Conservation (phyloP, 2,888 invertebrate genomes). For the Xylocampa areola region DNA sequence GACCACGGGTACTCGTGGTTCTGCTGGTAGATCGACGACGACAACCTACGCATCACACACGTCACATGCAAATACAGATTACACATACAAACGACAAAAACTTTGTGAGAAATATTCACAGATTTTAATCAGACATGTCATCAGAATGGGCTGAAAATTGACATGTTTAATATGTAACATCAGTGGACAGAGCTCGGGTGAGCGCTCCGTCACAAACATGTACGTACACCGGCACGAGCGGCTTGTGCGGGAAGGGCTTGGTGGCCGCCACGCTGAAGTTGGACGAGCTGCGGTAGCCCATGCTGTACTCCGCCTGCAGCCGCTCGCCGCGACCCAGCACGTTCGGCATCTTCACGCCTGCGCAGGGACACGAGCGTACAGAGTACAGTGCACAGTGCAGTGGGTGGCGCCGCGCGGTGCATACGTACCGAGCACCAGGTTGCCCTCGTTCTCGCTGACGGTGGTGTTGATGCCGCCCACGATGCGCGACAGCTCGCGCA, state of each 20-base stretch:
- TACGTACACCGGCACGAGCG: slow-evolving; percentile 91
- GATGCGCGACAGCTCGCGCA: slow-evolving; percentile 94
- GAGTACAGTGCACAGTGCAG: not conserved
- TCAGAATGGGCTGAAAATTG: no score
- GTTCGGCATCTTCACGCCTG: slow-evolving; percentile 94
- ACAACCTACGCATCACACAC: slow-evolving; percentile 87
- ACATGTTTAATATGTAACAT: no score
- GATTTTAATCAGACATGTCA: no score
- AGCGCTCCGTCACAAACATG: no score
- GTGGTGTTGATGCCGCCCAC: slow-evolving; percentile 96
- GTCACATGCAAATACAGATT: not conserved
- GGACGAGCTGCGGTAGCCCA: slow-evolving; percentile 95
- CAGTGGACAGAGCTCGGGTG: not conserved
- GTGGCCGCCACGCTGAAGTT: slow-evolving; percentile 94
- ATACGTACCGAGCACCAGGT: slow-evolving; percentile 91
- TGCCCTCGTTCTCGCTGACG: slow-evolving; percentile 97
- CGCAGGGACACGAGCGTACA: not conserved
- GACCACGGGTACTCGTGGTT: slow-evolving; percentile 94
- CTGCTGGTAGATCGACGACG: slow-evolving; percentile 93
- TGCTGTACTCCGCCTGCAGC: slow-evolving; percentile 94
- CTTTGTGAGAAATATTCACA: no score
- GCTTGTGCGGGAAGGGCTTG: slow-evolving; percentile 95
- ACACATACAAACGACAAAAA: no score
- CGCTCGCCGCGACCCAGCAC: slow-evolving; percentile 96
- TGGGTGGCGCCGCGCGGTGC: not conserved